phyloP scores from a whole-genome alignment of 2,797 vertebrate genomes.

The Mormyrops attenuatus region DNA sequence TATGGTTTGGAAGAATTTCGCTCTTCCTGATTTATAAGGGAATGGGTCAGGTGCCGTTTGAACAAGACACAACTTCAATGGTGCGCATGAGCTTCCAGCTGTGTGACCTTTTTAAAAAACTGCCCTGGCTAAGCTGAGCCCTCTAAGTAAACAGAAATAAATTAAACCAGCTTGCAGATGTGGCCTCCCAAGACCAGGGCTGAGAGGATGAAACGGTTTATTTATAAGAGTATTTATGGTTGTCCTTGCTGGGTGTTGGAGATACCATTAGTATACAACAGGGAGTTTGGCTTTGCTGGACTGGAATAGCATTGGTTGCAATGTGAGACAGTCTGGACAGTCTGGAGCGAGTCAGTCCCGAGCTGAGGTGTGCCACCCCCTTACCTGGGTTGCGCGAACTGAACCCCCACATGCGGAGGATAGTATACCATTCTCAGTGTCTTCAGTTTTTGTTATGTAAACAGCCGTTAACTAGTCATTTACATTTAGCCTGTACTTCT shows the following conservation, averaged over 20 bases:
- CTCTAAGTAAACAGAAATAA: slow-evolving; percentile 6
- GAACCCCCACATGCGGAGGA: neutral
- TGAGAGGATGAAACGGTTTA: neutral
- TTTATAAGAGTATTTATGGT: slow-evolving; percentile 16
- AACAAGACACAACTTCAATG: neutral
- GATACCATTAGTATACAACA: neutral
- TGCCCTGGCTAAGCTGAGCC: neutral
- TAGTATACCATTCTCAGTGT: neutral
- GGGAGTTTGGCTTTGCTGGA: neutral
- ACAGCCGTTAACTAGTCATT: neutral
- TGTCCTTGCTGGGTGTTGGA: neutral
- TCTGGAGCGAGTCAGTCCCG: neutral
- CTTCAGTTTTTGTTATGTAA: neutral
- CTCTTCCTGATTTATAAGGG: neutral
- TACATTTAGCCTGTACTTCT: neutral
- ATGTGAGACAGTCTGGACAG: neutral
- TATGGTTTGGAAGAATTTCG: neutral
- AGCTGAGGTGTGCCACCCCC: neutral
- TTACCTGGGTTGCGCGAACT: neutral
- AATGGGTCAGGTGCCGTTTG: neutral
- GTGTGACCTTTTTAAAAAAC: neutral
- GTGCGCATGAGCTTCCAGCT: neutral
- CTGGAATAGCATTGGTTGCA: neutral
- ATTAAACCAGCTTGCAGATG: neutral
- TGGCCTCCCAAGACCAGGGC: neutral